Conservation (phyloP, 2,797 vertebrate genomes). For the Varecia variegata region DNA sequence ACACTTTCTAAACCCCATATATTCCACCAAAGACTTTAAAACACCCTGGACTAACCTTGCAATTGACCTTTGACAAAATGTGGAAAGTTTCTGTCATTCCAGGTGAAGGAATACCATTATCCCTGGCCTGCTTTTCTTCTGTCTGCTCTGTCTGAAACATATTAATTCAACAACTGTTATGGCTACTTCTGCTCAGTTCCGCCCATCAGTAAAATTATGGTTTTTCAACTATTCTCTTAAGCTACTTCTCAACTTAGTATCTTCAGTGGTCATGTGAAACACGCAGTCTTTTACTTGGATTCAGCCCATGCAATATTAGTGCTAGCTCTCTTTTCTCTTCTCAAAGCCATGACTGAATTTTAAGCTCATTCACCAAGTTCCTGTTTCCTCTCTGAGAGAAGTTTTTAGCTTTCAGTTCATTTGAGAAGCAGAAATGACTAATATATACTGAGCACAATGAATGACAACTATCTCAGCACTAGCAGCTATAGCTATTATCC, state of each 20-base stretch:
- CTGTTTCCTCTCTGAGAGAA: slow-evolving; percentile 48
- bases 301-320: not conserved
- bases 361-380: slow-evolving; percentile 42
- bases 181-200: not conserved
- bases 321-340: not conserved
- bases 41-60: not conserved
- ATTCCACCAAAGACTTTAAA: slow-evolving; percentile 13
- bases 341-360: slow-evolving; percentile 21
- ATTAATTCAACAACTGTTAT: not conserved
- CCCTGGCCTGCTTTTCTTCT: not conserved
- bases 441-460: slow-evolving; percentile 2
- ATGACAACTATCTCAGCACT: not conserved
- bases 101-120: not conserved
- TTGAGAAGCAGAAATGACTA: slow-evolving; percentile 36
- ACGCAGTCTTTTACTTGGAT: slow-evolving; percentile 11
- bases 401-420: slow-evolving; percentile 39
- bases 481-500: slow-evolving; percentile 1
- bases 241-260: slow-evolving; percentile 6
- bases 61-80: not conserved
- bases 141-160: slow-evolving; percentile 4
- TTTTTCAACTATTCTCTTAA: slow-evolving; percentile 29
- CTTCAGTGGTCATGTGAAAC: not conserved
- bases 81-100: not conserved
- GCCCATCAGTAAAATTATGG: not conserved
- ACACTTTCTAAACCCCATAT: not conserved